These are phyloP conservation scores for Drepanosiphum platanoidis DNA, from an alignment of 2,888 invertebrate genomes.

Conservation along the genomic window DNA sequence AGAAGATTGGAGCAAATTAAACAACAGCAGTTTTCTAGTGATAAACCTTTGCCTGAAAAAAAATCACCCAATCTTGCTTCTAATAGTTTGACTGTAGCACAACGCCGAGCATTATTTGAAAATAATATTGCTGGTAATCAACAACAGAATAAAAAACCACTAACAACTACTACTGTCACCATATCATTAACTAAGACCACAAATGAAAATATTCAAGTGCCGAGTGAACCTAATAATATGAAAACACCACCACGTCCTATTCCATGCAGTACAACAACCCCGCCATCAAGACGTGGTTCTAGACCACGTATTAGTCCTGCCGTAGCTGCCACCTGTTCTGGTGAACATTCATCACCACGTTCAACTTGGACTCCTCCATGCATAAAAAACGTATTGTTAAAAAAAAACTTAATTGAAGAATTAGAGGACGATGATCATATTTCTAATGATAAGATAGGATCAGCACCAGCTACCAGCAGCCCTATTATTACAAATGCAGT, in stretches of 20 bases:
- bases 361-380: slow-evolving; percentile 17
- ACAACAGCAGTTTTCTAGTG: neutral
- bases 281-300: slow-evolving; percentile 4
- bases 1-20: neutral
- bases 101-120: slow-evolving; percentile 45
- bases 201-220: neutral
- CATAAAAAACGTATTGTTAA: slow-evolving; percentile 43
- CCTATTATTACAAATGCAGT: neutral
- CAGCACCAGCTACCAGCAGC: neutral
- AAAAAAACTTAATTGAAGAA: neutral
- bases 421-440: neutral
- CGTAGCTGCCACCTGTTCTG: neutral
- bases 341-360: neutral
- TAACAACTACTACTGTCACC: slow-evolving; percentile 6
- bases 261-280: neutral
- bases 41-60: neutral
- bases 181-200: slow-evolving; percentile 25
- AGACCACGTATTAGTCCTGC: neutral
- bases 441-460: neutral
- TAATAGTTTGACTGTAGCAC: slow-evolving; percentile 30
- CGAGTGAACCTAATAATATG: neutral
- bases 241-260: slow-evolving; percentile 43
- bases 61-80: neutral
- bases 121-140: slow-evolving; percentile 2
- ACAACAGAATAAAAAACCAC: neutral